Percentiles rank a stretch among this genome's conserved stretches.
Evolutionary conservation across 2,113 vertebrate species (phyloP).

Genomic region (Brevimyrus niger): DNA sequence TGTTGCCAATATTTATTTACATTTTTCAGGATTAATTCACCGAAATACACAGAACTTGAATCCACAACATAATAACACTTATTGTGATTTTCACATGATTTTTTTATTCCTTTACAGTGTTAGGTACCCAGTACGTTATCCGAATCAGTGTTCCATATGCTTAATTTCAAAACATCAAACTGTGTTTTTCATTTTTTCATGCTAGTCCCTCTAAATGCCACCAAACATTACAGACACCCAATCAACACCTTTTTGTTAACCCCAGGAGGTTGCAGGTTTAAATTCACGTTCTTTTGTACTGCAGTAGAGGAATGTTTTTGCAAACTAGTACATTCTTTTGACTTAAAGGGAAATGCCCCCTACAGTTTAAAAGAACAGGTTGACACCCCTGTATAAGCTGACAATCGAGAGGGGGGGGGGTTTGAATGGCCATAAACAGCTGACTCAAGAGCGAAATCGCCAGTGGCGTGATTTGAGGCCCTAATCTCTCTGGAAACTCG

Average conservation of each 20-base stretch:
- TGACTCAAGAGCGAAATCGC: background rate
- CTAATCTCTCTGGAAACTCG: background rate
- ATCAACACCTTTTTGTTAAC: background rate
- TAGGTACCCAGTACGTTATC: background rate
- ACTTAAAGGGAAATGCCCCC: background rate
- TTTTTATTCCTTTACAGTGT: background rate
- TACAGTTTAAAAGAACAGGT: background rate
- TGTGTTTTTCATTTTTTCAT: background rate
- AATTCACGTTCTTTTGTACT: background rate
- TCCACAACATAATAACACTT: background rate
- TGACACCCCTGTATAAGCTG: background rate
- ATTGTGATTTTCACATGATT: background rate
- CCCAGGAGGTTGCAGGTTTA: background rate
- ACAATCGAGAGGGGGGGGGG: background rate
- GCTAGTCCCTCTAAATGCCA: background rate
- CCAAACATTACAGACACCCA: background rate
- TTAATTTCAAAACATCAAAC: background rate
- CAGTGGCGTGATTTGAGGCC: background rate
- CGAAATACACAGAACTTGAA: background rate
- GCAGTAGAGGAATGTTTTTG: background rate
- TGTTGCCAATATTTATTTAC: background rate
- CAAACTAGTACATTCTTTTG: background rate
- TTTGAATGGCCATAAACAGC: background rate
- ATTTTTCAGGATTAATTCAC: constrained; percentile 29
- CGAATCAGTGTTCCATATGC: background rate